Percentiles rank a stretch among this genome's conserved stretches.
These are phyloP conservation scores for Erpornis zantholeuca DNA, from an alignment of 2,113 vertebrate species.

Conservation along the genomic window DNA sequence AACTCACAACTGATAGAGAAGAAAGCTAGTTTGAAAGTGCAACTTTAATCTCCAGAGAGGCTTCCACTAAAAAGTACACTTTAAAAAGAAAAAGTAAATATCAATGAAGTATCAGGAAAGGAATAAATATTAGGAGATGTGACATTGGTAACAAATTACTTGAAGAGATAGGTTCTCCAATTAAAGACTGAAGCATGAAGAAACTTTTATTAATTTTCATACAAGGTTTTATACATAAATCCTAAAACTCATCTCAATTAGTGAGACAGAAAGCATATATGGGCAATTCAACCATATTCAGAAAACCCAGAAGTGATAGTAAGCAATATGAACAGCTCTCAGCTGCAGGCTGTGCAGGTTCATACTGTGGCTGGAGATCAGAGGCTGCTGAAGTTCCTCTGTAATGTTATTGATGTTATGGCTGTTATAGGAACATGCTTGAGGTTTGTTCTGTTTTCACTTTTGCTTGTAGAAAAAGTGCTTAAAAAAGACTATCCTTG, in stretches of 20 bases:
- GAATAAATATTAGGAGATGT: neutral
- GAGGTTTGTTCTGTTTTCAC: neutral
- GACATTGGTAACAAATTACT: neutral
- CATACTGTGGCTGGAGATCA: neutral
- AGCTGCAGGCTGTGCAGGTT: neutral
- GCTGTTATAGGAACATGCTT: neutral
- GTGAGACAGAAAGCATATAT: neutral
- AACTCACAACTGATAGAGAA: neutral
- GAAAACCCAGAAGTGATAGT: neutral
- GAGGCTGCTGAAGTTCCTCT: neutral
- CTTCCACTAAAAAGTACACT: neutral
- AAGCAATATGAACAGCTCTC: neutral
- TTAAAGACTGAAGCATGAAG: neutral
- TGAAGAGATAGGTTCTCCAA: neutral
- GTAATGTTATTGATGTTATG: neutral
- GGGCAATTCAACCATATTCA: neutral
- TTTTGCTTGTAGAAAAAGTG: neutral
- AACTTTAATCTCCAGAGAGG: neutral
- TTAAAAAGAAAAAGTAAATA: neutral
- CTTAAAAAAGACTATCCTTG: neutral
- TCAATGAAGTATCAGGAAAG: neutral
- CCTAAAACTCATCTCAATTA: neutral
- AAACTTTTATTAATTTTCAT: neutral
- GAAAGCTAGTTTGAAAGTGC: neutral
- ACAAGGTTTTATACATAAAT: neutral